Conservation (phyloP, 2,113 vertebrate species). For the human region GRCh38 chr4:19027001-19027500, state of each 20-base stretch:
- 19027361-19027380: background rate
- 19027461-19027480: background rate
- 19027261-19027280: background rate
- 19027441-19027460: background rate
- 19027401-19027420: background rate
- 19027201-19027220: background rate
- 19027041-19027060: background rate
- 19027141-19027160: background rate
- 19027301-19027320: background rate
- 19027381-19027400: background rate
- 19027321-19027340: background rate
- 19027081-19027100: background rate
- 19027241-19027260: background rate
- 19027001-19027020: background rate
- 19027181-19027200: background rate
- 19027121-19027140: background rate
- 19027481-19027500: background rate
- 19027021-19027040: background rate
- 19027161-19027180: background rate
- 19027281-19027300: background rate
- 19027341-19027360: background rate
- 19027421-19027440: background rate
- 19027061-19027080: background rate
- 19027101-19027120: background rate
- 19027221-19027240: background rate